Base-by-base conservation (phyloP, 2,113 vertebrate species). In the Zingel zingel region DNA sequence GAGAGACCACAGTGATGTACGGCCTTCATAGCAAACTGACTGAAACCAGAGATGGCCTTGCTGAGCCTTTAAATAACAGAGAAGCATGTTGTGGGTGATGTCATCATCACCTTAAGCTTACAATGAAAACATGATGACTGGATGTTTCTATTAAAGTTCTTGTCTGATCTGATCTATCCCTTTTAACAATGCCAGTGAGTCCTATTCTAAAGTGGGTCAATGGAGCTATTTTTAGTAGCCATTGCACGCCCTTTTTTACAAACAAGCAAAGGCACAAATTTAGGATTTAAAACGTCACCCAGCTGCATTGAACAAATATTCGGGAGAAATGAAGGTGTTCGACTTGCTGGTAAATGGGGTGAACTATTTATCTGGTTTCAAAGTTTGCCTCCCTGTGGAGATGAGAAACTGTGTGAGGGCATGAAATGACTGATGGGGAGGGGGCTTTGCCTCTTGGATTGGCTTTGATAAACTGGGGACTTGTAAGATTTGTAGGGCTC, bases 211-310 rank as follows among this genome's bases (percentile, higher is more conserved):
- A 95, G 85, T 94, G 93, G 94, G 94, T 95, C 93, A 93, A 82
- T 86, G 78, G 71, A 91, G 89, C 86, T 96, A 95, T 95, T 92
- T 94, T 94, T 94, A 94, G 92, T 91, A 86, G 82, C 87, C 93
- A 86, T 81, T 47, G 72, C 86, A 76, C 84, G 77, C 80, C 71
- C 64, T 68, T 86, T 90, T 89, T 88, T 81, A 77, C 83, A 92
- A 91, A 94, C 91, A 92, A 90, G 88, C 88, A 89, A 88, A 91
- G 86, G 81, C 79, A 78, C 78, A 86, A 86, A 88, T 90, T 91
- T 87, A n/a, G 74, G 79, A 89, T 83, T 11, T 43, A 84, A 94
- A 82, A 83, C 81, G 43, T 83, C 75, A 88, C 59, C 70, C 74
- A 74, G 83, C 78, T 83, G 53, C 87, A 58, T 11, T 86, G 87